A percentile compares a stretch with the other conserved stretches of the same genome.
phyloP scores from a whole-genome alignment of 2,797 vertebrate species.

The Sebastes kiyomatsui region DNA sequence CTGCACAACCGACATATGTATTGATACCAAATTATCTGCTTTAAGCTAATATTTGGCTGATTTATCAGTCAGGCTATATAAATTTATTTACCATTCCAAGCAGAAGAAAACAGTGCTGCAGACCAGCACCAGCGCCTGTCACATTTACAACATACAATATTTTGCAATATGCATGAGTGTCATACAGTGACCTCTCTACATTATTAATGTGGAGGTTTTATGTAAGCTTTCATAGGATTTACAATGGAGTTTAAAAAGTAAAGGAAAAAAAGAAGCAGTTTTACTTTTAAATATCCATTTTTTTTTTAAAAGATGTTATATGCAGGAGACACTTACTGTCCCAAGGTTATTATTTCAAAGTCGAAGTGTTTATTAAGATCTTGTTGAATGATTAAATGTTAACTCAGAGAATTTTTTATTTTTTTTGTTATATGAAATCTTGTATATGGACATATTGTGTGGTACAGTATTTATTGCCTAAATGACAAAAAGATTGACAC shows the following conservation, averaged over 20 bases:
- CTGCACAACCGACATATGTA: not conserved
- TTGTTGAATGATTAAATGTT: not conserved
- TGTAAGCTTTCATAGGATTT: not conserved
- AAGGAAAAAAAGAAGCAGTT: not conserved
- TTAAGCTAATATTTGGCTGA: not conserved
- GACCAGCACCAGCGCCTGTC: not conserved
- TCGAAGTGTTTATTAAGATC: not conserved
- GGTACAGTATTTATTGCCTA: constrained; percentile 13
- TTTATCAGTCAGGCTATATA: not conserved
- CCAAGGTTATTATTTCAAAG: not conserved
- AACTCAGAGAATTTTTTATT: not conserved
- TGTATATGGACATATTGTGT: not conserved
- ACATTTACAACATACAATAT: not conserved
- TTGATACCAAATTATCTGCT: not conserved
- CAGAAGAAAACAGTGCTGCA: not conserved
- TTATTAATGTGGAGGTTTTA: not conserved
- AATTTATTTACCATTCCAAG: not conserved
- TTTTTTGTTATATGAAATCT: not conserved
- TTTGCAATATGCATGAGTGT: not conserved
- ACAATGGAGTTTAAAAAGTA: not conserved
- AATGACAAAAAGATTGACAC: constrained; percentile 21
- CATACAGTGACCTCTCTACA: not conserved
- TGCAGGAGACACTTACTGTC: not conserved
- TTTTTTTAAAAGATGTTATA: not conserved
- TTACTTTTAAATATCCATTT: not conserved